These are phyloP conservation scores for Pitangus sulphuratus DNA, from an alignment of 2,797 vertebrate genomes.

Conservation along the genomic window DNA sequence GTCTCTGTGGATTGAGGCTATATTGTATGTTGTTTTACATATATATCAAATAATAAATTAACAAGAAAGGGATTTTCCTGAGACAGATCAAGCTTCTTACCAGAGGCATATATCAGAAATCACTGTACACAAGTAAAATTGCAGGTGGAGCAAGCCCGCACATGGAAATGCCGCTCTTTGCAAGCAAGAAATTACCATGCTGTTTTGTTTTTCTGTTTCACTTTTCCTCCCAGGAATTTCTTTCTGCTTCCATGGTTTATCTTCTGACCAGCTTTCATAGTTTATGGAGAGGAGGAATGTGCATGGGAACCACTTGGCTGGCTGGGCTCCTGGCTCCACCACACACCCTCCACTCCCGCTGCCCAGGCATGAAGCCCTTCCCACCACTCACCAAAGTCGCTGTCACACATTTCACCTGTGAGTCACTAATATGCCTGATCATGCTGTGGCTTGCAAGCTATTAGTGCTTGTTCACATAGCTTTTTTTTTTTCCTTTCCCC, in stretches of 20 bases:
- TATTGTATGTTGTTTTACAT: constrained; percentile 34
- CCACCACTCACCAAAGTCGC: not conserved
- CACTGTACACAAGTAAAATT: constrained; percentile 9
- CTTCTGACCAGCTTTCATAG: constrained; percentile 13
- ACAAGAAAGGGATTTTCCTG: constrained; percentile 56
- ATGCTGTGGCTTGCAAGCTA: not conserved
- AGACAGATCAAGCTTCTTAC: constrained; percentile 42
- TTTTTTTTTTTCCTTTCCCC: not conserved
- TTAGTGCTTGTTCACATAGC: not conserved
- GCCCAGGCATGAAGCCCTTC: not conserved
- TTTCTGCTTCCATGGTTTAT: constrained; percentile 14
- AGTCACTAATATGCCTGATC: constrained; percentile 19
- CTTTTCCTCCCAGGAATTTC: constrained; percentile 35
- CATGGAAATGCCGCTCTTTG: not conserved
- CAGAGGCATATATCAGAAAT: constrained; percentile 26
- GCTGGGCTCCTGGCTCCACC: not conserved
- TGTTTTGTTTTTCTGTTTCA: not conserved
- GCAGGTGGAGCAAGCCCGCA: constrained; percentile 23
- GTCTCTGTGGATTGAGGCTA: not conserved
- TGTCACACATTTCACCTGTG: constrained; percentile 23
- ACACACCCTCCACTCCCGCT: not conserved
- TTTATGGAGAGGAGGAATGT: not conserved
- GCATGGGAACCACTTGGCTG: not conserved
- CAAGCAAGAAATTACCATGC: constrained; percentile 24
- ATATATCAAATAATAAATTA: constrained; percentile 57